phyloP scores from a whole-genome alignment of 2,888 invertebrate species.

The Empis stercorea region DNA sequence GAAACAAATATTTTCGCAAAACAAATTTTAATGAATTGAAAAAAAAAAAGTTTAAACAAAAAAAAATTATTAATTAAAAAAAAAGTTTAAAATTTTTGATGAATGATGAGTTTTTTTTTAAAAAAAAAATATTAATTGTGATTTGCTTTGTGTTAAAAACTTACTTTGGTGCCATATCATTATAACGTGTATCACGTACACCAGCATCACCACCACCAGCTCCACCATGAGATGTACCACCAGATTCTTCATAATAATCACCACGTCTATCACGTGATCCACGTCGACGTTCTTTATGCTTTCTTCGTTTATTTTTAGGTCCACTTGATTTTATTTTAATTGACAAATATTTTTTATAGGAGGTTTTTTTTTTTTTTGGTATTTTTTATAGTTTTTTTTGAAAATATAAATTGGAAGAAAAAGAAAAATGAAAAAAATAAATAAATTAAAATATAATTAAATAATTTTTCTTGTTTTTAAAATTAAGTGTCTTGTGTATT shows the following conservation, averaged over 20 bases:
- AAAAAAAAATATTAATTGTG: not conserved
- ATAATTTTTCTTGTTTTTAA: slow-evolving; percentile 5
- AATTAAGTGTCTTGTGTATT: not conserved
- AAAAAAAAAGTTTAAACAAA: not conserved
- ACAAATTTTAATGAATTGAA: not conserved
- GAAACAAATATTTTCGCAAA: not conserved
- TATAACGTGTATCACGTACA: slow-evolving; percentile 57
- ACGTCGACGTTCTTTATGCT: slow-evolving; percentile 34
- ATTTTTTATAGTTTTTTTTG: slow-evolving; percentile 5
- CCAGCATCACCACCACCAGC: slow-evolving; percentile 42
- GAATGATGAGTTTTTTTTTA: not conserved
- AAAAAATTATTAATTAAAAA: not conserved
- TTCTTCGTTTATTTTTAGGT: slow-evolving; percentile 36
- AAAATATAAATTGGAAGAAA: slow-evolving; percentile 12
- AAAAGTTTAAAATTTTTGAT: not conserved
- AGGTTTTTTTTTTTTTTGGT: slow-evolving; percentile 6
- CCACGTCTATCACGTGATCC: slow-evolving; percentile 28
- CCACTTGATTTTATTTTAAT: too few relatives aligned
- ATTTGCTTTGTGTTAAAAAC: too few relatives aligned
- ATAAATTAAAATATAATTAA: slow-evolving; percentile 9
- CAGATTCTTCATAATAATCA: slow-evolving; percentile 39
- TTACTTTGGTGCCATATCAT: slow-evolving; percentile 81
- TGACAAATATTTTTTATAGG: slow-evolving; percentile 15
- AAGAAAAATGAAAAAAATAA: slow-evolving; percentile 11
- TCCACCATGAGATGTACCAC: slow-evolving; percentile 36